Evolutionary conservation across 53 echinoderm and acorn worm species (phyloP).

Genomic region (Antedon mediterranea): DNA sequence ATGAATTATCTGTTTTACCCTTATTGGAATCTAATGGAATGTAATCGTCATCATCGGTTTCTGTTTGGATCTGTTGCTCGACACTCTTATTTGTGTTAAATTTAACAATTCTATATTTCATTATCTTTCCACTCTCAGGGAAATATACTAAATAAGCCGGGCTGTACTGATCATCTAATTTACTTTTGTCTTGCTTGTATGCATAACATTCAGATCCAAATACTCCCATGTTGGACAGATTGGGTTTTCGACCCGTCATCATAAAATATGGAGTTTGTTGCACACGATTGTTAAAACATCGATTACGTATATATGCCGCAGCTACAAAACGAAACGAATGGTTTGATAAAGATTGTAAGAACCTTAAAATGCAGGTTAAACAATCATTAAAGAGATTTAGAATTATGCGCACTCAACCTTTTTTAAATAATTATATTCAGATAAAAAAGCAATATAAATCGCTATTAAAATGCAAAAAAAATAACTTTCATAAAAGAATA

Average conservation of each 20-base stretch:
- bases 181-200: background rate
- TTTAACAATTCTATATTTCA: background rate
- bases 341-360: too few species aligned
- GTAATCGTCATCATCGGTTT: constrained; percentile 2
- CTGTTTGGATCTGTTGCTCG: constrained; percentile 6
- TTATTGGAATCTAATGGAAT: background rate
- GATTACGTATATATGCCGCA: too few species aligned
- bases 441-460: too few species aligned
- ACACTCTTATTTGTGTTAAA: background rate
- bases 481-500: too few species aligned
- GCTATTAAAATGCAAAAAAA: too few species aligned
- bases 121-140: background rate
- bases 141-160: background rate
- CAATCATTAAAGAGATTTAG: too few species aligned
- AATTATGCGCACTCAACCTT: too few species aligned
- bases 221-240: too few species aligned
- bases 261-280: background rate
- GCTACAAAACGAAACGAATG: too few species aligned
- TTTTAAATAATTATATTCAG: too few species aligned
- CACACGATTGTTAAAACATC: too few species aligned
- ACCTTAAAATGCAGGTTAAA: too few species aligned
- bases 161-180: background rate
- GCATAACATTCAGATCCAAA: constrained; percentile 29
- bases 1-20: background rate
- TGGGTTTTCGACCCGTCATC: background rate